Base-by-base conservation (phyloP, 64 coral and sea anemone species). In the Catalaphyllia jardinei region DNA sequence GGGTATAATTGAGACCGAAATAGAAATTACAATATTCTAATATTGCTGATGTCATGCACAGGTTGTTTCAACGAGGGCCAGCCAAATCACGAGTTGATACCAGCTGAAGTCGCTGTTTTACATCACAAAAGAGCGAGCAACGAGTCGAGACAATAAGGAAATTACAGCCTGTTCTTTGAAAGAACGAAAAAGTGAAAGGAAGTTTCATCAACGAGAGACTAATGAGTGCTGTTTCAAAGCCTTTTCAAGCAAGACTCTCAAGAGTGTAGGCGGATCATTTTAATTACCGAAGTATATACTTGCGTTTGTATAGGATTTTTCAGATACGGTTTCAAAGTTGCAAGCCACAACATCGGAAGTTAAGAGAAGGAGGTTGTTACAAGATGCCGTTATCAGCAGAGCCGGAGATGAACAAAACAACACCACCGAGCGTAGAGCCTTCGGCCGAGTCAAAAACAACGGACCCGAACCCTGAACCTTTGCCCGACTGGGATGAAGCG, bases 401-500 rank as follows among this genome's bases (percentile, higher is more conserved):
- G 33, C 62, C 38, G 49, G 62, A 71, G n/a, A 67, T 62, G 63
- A 49, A 67, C 4, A 67, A 24, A 67, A 25, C 64, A 67, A 25
- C 64, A 4, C 20, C 20, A 9, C 8, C 65, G 27, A 5, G 65
- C 22, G 35, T 63, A 17, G 62, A 69, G 22, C 62, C 24, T 10
- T 24, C 62, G 11, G 18, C 33, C 19, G 31, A 60, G 31, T 20
- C 72, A 20, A 25, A 15, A 0, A 31, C 29, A 31, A 46, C 42
- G 42, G 25, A 52, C 52, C 50, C 93, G 24, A 88, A 82, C 54
- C 93, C 94, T 0, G 94, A 96, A 38, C 94, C 94, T 73, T 29
- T 96, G 5, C 94, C 94, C 0, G 86, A 96, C 29, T 96, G 94
- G 94, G 29, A 92, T 7, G 13, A 31, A 4, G 90, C 94, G 2